phyloP scores from a whole-genome alignment of 2,113 vertebrate genomes.

The Speoplatyrhinus poulsoni region DNA sequence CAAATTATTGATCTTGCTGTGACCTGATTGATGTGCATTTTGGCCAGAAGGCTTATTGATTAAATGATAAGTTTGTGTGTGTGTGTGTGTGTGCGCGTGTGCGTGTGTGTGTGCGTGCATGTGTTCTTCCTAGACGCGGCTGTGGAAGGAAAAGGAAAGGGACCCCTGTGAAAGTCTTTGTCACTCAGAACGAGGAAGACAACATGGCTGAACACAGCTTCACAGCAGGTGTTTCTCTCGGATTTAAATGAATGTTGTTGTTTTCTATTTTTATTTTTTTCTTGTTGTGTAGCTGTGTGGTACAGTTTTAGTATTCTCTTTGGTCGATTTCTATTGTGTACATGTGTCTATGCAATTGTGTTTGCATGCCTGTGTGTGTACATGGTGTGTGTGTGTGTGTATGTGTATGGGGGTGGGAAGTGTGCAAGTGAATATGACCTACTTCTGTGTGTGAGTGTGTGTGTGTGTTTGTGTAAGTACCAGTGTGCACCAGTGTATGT shows the following conservation, averaged over 20 bases:
- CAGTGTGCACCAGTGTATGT: slow-evolving; percentile 38
- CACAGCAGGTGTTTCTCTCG: slow-evolving; percentile 67
- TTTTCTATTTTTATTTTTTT: neutral
- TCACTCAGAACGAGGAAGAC: slow-evolving; percentile 77
- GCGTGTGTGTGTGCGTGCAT: neutral
- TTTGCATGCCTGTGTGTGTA: slow-evolving; percentile 2
- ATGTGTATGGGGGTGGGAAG: slow-evolving; percentile 48
- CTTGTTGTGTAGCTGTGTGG: too few species aligned
- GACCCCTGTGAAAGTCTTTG: slow-evolving; percentile 76
- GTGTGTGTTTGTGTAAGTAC: neutral
- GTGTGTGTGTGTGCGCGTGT: too few species aligned
- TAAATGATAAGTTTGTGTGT: slow-evolving; percentile 44
- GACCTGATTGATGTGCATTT: slow-evolving; percentile 63
- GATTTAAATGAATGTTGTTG: slow-evolving; percentile 26
- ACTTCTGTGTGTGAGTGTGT: slow-evolving; percentile 3
- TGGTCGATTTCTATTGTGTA: neutral
- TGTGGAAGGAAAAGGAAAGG: slow-evolving; percentile 82
- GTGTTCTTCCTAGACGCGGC: slow-evolving; percentile 67
- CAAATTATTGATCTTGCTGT: slow-evolving; percentile 60
- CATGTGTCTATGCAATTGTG: neutral
- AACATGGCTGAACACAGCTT: slow-evolving; percentile 69
- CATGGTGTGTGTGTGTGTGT: slow-evolving; percentile 20
- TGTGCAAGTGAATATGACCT: slow-evolving; percentile 41
- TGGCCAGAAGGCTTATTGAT: slow-evolving; percentile 50
- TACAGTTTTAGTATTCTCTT: neutral